A percentile compares a stretch with the other conserved stretches of the same genome.
Evolutionary conservation across 2,797 vertebrate genomes (phyloP).

Genomic region (Notolepis coatsorum): DNA sequence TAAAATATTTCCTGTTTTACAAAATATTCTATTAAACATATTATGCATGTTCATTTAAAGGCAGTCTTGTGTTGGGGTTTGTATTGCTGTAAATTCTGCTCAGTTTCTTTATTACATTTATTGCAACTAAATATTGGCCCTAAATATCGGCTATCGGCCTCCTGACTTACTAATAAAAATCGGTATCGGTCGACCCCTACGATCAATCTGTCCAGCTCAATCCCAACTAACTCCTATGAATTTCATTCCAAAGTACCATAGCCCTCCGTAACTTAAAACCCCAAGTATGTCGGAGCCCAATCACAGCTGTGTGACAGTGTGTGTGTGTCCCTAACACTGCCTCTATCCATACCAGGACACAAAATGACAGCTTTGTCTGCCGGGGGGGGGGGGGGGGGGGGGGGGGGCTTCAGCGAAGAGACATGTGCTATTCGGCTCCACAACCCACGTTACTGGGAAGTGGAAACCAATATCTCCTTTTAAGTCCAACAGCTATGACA

Average conservation of each 20-base stretch:
- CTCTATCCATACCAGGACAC: background rate
- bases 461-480: constrained; percentile 11
- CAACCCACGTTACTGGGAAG: constrained; percentile 4
- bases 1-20: too few species aligned
- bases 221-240: constrained; percentile 7
- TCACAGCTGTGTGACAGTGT: constrained; percentile 5
- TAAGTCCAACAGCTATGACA: constrained; percentile 11
- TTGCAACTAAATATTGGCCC: too few species aligned
- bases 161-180: too few species aligned
- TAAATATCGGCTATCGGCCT: too few species aligned
- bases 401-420: background rate
- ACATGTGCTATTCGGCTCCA: background rate
- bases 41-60: too few species aligned
- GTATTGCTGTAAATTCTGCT: too few species aligned
- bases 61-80: too few species aligned
- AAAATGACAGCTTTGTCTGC: constrained; percentile 22
- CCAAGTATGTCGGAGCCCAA: constrained; percentile 22
- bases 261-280: constrained; percentile 36
- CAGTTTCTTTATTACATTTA: too few species aligned
- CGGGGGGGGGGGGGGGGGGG: too few species aligned
- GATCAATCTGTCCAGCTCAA: constrained; percentile 5
- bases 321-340: background rate
- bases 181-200: too few species aligned
- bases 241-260: constrained; percentile 31
- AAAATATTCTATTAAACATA: too few species aligned